Evolutionary conservation across 2,888 invertebrate genomes (phyloP), one percentile per base, ranked within the genome.

Genomic region (Eledone cirrhosa): DNA sequence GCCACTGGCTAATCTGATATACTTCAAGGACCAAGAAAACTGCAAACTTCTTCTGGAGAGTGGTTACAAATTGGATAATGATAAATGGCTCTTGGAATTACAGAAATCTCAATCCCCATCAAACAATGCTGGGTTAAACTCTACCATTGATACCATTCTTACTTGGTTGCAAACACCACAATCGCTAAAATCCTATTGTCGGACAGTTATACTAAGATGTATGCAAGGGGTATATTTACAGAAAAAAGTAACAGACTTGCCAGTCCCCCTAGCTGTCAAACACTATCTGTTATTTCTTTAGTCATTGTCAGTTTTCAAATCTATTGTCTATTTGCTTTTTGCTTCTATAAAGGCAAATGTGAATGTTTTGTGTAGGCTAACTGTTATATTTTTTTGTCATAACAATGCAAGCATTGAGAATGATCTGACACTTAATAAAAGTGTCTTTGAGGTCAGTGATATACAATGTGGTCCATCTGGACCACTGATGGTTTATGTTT

Each of bases 1-100:
- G 11, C 86, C 86, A 4, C 76, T 86, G 13, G 82, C 83, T 3
- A 86, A 84, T 79, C 80, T 86, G 5, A 74, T 83, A 27, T 69
- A 81, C 47, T 82, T 83, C 29, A 80, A 79, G 13, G 85, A 85
- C 78, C 41, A 78, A n/a, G 69, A 78, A 2, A 84, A 82, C 48
- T 79, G 81, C 76, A n/a, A 29, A 2, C 77, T 84, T 27, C 79
- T 86, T 24, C 33, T 86, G 19, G 84, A 82, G 48, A 84, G 85
- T 14, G 86, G 86, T 1, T 86, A 86, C 77, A 79, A 80, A 31
- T 65, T 84, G 13, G 59, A 69, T 0, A 80, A 81, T 14, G 85
- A 86, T 22, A 53, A 75, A 16, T 82, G 79, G 80, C 48, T 69
- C 27, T 27, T 24, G 0, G 11, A 76, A 16, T 27, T 47, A 4